Evolutionary conservation across 2,888 invertebrate genomes (phyloP), one percentile per base, ranked within the genome.

Genomic region (Nephrotoma guestfalica): DNA sequence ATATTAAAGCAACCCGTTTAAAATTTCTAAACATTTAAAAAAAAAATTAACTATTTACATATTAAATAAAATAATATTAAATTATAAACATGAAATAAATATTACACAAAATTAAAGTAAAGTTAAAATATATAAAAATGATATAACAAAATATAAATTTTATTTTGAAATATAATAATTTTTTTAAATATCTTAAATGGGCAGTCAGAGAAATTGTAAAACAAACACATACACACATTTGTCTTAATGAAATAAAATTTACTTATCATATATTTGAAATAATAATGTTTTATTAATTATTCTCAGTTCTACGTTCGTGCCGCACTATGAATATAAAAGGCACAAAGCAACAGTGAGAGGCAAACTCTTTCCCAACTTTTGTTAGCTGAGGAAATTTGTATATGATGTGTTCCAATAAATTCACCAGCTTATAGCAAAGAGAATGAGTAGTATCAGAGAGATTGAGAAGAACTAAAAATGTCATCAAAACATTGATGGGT

Each of bases 191-290:
- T 71, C 83, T 41, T 88, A 88, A 88, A 89, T 89, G 89, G 89
- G 89, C 89, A 89, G 89, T 89, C 89, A 89, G 89, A 89, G 89
- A 89, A 88, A 89, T 88, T 89, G 88, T 89, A 88, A 89, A 30
- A 71, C 71, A 71, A 18, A 71, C 71, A 71, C 71, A 71, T 30
- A 71, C 30, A 71, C 71, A 71, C 88, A 89, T 89, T 89, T 89
- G 89, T 89, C 89, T 88, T 88, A 88, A 89, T 88, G 87, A 86
- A 85, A 86, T 84, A 84, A 84, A 84, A 41, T n/a, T 41, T 84
- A 84, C 41, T 84, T 84, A 84, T 84, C 84, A 84, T 84, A 84
- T 40, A 88, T 87, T 88, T 88, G 86, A 86, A 86, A 85, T 86
- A 40, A 86, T 86, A 42, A 86, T 86, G 7, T 71, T 13, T 13